Base-by-base conservation (phyloP, 1,140 invertebrate species). In the Solen grandis region DNA sequence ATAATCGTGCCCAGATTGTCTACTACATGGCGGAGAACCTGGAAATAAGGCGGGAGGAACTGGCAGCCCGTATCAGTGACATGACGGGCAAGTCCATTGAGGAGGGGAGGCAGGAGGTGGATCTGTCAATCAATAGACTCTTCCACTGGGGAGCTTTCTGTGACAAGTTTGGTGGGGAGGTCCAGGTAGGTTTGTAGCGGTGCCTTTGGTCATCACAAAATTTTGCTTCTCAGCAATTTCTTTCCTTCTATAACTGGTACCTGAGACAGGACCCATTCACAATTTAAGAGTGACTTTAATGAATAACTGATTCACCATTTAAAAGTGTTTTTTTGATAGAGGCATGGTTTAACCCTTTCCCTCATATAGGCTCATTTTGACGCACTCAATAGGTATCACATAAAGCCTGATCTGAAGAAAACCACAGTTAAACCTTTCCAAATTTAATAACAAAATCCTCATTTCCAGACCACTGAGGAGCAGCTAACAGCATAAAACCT, bases 1-100 rank as follows among this genome's bases (percentile, higher is more conserved):
- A 93, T 82, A 93, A 93, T 77, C 85, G 91, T n/a, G 91, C 92
- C 0, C 93, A 94, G 88, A 93, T 94, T 59, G 83, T 93, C 14
- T 93, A 91, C 78, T 93, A 93, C 79, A 85, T 93, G 84, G 93
- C 93, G 5, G 93, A 93, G 82, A 93, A 93, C 77, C 83, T 94
- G 29, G 88, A 91, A 60, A 63, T 88, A 35, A 81, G 92, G 13
- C 70, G 85, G 0, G 74, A 92, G 3, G 91, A 93, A 69, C 90
- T 93, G 78, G 88, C 88, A 14, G 46, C 74, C 16, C 84, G 88
- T 27, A 77, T 94, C 22, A 60, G 68, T 27, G 38, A 77, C 22
- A 85, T 92, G 82, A 92, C 90, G 14, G 90, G 90, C 2, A 52
- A 86, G 50, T 78, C 62, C 13, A 33, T 85, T 29, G 88, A 87